Conservation (phyloP, 37 sponge, comb jelly and placozoan genomes). For the Trichoplax adhaerens region DNA sequence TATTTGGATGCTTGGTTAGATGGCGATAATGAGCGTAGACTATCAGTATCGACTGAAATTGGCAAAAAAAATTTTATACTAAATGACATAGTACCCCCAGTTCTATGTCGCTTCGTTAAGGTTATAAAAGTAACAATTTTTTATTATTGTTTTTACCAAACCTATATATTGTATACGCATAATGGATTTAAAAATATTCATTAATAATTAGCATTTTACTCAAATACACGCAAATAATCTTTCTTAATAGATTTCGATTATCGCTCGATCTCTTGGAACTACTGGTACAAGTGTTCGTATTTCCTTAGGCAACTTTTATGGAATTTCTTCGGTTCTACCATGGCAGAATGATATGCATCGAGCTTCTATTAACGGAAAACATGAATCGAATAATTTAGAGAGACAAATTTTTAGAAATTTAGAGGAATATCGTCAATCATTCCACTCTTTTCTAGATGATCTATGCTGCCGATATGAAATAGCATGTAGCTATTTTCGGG, state of each 20-base stretch:
- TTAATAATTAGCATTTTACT: too few species aligned
- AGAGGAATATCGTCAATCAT: too few species aligned
- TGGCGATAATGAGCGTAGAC: constrained; percentile 21
- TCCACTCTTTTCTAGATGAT: too few species aligned
- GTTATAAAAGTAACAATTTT: constrained; percentile 6
- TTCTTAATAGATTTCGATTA: constrained; percentile 17
- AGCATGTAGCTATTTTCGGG: too few species aligned
- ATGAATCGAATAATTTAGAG: too few species aligned
- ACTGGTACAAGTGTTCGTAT: constrained; percentile 7
- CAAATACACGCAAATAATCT: constrained; percentile 26
- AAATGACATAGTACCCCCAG: constrained; percentile 58
- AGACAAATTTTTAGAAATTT: too few species aligned
- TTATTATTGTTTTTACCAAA: too few species aligned
- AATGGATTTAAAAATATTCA: not conserved
- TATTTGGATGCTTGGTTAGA: constrained; percentile 56
- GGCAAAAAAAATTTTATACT: constrained; percentile 31
- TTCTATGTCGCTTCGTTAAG: constrained; percentile 54
- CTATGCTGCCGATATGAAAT: too few species aligned
- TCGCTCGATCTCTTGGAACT: constrained; percentile 9
- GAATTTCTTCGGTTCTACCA: too few species aligned
- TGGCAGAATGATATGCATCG: too few species aligned
- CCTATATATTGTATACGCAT: not conserved
- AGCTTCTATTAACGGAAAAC: too few species aligned
- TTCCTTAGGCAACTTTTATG: too few species aligned
- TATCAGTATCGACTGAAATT: constrained; percentile 47